Conservation (phyloP, 2,888 invertebrate species). For the Hypercompe scribonia region DNA sequence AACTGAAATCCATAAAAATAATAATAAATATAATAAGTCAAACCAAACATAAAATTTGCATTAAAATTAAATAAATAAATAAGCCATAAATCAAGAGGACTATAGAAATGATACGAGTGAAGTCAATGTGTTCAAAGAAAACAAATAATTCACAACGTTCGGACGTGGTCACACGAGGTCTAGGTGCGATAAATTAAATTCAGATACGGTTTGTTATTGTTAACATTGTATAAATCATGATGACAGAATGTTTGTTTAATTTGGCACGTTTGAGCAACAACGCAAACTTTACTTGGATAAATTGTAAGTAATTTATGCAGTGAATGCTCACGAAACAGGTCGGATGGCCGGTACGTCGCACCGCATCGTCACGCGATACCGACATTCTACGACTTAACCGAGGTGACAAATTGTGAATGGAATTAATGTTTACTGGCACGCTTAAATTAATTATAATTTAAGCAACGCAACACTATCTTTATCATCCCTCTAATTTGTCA, state of each 20-base stretch:
- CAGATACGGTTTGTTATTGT: slow-evolving; percentile 51
- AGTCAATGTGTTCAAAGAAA: neutral
- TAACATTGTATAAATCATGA: slow-evolving; percentile 61
- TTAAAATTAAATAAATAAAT: neutral
- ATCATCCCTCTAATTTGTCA: slow-evolving; percentile 38
- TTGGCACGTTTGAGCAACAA: slow-evolving; percentile 68
- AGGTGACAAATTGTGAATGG: slow-evolving; percentile 83
- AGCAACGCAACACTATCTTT: slow-evolving; percentile 58
- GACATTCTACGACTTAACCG: slow-evolving; percentile 76
- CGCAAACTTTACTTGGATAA: slow-evolving; percentile 67
- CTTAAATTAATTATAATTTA: slow-evolving; percentile 66
- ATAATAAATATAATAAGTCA: neutral
- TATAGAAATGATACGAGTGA: neutral
- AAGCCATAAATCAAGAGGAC: neutral
- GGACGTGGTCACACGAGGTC: slow-evolving; percentile 35
- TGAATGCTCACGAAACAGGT: slow-evolving; percentile 73
- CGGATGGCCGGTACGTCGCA: slow-evolving; percentile 63
- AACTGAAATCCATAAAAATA: neutral
- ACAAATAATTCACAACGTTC: slow-evolving; percentile 1
- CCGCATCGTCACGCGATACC: slow-evolving; percentile 76
- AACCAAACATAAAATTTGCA: neutral
- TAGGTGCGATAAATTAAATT: slow-evolving; percentile 50
- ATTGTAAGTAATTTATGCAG: slow-evolving; percentile 77
- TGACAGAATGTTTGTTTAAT: slow-evolving; percentile 73
- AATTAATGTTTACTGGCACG: slow-evolving; percentile 78